Conservation (phyloP, 2,797 vertebrate genomes). For the Enteromius anoplus region DNA sequence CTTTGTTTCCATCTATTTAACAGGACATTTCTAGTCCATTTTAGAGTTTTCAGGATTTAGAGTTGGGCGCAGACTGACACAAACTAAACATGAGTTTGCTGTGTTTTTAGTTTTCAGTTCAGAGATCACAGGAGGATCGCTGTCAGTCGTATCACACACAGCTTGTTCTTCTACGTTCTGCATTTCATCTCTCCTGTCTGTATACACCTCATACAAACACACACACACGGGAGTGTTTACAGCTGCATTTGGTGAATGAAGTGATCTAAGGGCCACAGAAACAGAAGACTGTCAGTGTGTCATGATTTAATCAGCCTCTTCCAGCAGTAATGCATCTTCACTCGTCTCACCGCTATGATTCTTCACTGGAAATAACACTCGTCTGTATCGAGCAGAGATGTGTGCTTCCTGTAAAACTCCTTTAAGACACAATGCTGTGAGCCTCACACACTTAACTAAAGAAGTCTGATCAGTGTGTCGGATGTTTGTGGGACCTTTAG, state of each 20-base stretch:
- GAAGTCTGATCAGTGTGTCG: background rate
- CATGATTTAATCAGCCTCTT: conserved; percentile 7
- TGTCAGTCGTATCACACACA: conserved; percentile 17
- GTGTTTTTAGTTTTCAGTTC: background rate
- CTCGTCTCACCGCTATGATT: background rate
- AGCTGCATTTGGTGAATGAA: conserved; percentile 57
- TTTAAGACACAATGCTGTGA: background rate
- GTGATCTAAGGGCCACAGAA: conserved; percentile 38
- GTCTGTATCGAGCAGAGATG: background rate
- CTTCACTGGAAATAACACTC: background rate
- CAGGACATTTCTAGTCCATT: background rate
- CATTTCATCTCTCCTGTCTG: conserved; percentile 1
- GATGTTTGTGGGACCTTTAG: background rate
- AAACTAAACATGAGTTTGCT: background rate
- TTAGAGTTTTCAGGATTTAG: background rate
- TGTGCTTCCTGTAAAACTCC: background rate
- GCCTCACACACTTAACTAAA: background rate
- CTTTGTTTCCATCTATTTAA: conserved; percentile 16
- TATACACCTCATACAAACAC: background rate
- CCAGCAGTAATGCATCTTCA: background rate
- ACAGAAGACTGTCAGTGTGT: conserved; percentile 50
- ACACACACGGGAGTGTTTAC: conserved; percentile 50
- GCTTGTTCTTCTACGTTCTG: conserved; percentile 46
- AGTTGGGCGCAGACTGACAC: background rate
- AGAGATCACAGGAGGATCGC: conserved; percentile 7